phyloP scores from a whole-genome alignment of 1,140 invertebrate species.

The Drosophila kepulauana region DNA sequence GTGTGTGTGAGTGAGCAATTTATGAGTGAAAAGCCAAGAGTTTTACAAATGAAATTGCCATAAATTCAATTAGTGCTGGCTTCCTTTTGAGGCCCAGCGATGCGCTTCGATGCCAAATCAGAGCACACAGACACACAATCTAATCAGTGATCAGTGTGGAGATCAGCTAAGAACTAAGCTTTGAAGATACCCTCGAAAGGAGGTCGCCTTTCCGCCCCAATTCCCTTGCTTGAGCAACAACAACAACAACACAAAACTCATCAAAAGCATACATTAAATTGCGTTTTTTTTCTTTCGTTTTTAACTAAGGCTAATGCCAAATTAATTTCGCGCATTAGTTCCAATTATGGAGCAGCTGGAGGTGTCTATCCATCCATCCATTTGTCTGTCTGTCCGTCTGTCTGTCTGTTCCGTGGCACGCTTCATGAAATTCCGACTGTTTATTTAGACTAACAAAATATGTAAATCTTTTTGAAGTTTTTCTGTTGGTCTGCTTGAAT shows the following conservation, averaged over 20 bases:
- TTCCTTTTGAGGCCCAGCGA: conserved; percentile 15
- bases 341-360: conserved; percentile 60
- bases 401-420: neutral
- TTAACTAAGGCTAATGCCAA: conserved; percentile 56
- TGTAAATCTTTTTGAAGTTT: conserved; percentile 71
- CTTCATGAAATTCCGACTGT: conserved; percentile 28
- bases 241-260: neutral
- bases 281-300: neutral
- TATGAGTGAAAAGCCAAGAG: conserved; percentile 77
- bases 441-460: conserved; percentile 65
- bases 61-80: conserved; percentile 75
- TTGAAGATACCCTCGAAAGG: conserved; percentile 31
- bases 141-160: conserved; percentile 7
- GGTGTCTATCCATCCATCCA: conserved; percentile 13
- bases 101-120: conserved; percentile 65
- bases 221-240: conserved; percentile 30
- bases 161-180: neutral
- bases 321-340: conserved; percentile 76
- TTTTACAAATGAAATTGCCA: conserved; percentile 73
- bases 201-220: conserved; percentile 68
- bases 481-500: conserved; percentile 37
- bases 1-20: conserved; percentile 46
- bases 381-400: neutral
- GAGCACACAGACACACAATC: conserved; percentile 60
- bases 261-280: neutral